These are phyloP conservation scores for Donacobius atricapilla DNA, from an alignment of 2,113 vertebrate species.

Conservation along the genomic window DNA sequence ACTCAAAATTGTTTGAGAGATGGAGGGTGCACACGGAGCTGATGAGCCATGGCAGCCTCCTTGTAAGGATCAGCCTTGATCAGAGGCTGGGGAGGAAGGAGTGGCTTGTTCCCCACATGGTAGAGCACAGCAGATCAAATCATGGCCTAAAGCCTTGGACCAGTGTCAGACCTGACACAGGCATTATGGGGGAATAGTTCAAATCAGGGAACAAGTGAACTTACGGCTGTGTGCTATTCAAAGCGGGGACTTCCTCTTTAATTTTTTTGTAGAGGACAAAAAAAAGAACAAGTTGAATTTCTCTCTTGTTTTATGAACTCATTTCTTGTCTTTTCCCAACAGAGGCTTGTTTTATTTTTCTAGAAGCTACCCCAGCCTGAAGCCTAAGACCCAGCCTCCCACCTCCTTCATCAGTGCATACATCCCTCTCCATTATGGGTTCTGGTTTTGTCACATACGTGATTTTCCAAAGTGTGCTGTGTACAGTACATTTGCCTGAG, in stretches of 20 bases:
- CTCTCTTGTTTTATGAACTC: background rate
- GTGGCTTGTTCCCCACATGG: background rate
- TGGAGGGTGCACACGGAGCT: background rate
- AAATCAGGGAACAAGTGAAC: background rate
- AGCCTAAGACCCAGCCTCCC: background rate
- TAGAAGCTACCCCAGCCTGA: background rate
- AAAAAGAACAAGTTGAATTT: background rate
- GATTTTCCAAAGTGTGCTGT: background rate
- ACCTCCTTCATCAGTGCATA: background rate
- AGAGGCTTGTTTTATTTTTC: background rate
- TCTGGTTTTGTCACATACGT: background rate
- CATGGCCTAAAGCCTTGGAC: background rate
- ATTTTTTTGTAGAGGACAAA: background rate
- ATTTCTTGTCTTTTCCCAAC: background rate
- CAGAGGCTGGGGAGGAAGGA: background rate
- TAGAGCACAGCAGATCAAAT: background rate
- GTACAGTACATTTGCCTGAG: background rate
- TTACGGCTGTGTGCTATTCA: background rate
- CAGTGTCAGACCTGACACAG: background rate
- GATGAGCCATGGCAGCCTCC: background rate
- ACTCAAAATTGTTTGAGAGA: background rate
- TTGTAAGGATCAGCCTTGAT: background rate
- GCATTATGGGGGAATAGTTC: background rate
- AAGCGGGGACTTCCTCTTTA: background rate
- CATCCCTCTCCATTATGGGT: fast-evolving